A percentile compares a stretch with the other conserved stretches of the same genome.
phyloP scores from a whole-genome alignment of 2,888 invertebrate species.

The Zeuzera pyrina region DNA sequence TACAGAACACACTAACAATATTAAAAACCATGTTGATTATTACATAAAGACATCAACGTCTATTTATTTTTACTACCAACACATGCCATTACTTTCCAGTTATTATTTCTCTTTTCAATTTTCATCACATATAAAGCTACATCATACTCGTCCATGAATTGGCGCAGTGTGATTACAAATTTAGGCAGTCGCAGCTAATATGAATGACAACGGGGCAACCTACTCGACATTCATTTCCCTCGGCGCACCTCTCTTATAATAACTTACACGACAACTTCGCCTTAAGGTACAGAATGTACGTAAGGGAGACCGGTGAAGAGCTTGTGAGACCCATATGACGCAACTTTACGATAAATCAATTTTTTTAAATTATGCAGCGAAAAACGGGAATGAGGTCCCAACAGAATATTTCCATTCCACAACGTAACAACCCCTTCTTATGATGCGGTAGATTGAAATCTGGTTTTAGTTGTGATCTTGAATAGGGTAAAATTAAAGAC shows the following conservation, averaged over 20 bases:
- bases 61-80: conserved; percentile 29
- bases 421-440: too few relatives aligned
- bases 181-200: conserved; percentile 69
- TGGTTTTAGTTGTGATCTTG: too few relatives aligned
- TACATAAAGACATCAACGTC: too few relatives aligned
- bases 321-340: conserved; percentile 14
- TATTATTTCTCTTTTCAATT: conserved; percentile 31
- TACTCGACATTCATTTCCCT: conserved; percentile 72
- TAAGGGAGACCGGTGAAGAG: conserved; percentile 25
- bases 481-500: conserved; percentile 51
- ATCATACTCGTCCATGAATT: conserved; percentile 44
- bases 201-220: conserved; percentile 70
- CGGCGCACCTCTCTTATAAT: conserved; percentile 70
- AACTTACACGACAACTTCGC: conserved; percentile 65
- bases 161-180: conserved; percentile 66
- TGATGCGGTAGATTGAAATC: too few relatives aligned
- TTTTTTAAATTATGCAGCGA: too few relatives aligned
- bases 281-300: conserved; percentile 47
- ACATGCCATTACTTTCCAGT: conserved; percentile 16
- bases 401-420: too few relatives aligned
- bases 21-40: too few relatives aligned
- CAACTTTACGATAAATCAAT: conserved; percentile 8
- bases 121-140: conserved; percentile 34
- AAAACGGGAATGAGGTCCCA: too few relatives aligned
- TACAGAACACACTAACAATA: too few relatives aligned